phyloP scores from a whole-genome alignment of 2,888 invertebrate species.

The Drosophila phalerata region DNA sequence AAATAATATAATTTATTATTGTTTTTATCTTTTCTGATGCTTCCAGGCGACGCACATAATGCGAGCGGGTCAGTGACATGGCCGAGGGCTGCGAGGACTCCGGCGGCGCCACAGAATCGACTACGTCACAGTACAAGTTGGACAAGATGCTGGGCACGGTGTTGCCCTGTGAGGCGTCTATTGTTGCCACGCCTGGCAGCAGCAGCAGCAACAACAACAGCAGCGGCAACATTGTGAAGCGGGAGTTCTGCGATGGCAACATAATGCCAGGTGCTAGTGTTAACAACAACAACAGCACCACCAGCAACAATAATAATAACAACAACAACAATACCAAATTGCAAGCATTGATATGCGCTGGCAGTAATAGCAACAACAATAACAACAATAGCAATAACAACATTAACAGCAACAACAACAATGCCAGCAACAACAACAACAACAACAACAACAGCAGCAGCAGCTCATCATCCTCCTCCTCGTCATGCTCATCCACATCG shows the following conservation, averaged over 20 bases:
- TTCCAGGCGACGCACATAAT: conserved; percentile 86
- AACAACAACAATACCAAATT: conserved; percentile 71
- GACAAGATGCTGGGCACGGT: conserved; percentile 85
- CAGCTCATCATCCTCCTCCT: conserved; percentile 80
- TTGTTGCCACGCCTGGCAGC: conserved; percentile 82
- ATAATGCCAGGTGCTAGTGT: conserved; percentile 75
- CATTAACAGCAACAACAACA: conserved; percentile 36
- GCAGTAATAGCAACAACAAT: conserved; percentile 22
- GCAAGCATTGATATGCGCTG: conserved; percentile 60
- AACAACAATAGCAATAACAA: conserved; percentile 27
- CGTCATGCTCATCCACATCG: conserved; percentile 80
- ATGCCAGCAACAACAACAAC: conserved; percentile 40
- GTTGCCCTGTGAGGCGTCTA: conserved; percentile 85
- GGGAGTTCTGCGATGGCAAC: conserved; percentile 84
- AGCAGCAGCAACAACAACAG: conserved; percentile 54
- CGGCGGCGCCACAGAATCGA: conserved; percentile 72
- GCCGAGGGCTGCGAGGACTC: conserved; percentile 90
- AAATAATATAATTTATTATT: too few relatives aligned
- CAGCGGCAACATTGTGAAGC: conserved; percentile 80
- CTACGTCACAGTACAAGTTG: conserved; percentile 67
- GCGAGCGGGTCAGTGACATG: conserved; percentile 88
- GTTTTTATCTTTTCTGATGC: not conserved
- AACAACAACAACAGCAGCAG: conserved; percentile 64
- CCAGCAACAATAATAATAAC: conserved; percentile 61
- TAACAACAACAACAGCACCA: conserved; percentile 64